Conservation (phyloP, 2,797 vertebrate genomes). For the Falco biarmicus region DNA sequence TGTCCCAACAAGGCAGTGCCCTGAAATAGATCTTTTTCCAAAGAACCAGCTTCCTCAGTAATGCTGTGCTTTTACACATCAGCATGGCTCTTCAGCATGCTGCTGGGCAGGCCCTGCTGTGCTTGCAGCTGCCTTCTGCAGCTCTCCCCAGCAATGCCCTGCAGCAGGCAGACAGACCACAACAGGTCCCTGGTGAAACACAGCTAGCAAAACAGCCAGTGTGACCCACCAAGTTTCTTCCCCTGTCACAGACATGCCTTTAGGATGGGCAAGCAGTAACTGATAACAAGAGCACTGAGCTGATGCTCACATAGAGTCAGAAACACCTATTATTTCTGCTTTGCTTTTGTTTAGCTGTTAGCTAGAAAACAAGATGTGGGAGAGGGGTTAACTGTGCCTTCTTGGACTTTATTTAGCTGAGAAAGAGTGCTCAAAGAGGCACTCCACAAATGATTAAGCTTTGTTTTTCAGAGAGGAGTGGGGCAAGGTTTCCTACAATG, state of each 20-base stretch:
- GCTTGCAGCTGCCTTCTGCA: neutral
- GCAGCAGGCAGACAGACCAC: neutral
- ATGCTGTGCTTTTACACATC: neutral
- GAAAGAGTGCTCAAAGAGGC: neutral
- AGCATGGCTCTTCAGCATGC: neutral
- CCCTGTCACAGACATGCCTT: rapidly evolving
- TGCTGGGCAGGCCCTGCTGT: neutral
- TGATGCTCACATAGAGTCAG: rapidly evolving
- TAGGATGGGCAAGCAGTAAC: neutral
- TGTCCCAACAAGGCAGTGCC: neutral
- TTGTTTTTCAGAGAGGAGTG: neutral
- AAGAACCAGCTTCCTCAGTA: neutral
- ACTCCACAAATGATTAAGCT: neutral
- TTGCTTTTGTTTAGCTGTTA: neutral
- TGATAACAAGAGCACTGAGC: neutral
- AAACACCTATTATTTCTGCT: neutral
- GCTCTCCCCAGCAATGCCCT: neutral
- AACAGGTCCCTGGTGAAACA: neutral
- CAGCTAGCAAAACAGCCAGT: neutral
- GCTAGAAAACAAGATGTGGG: neutral
- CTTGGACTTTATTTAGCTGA: neutral
- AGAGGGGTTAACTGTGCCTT: neutral
- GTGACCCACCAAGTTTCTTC: neutral
- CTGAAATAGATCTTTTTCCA: neutral
- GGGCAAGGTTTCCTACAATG: neutral